phyloP scores from a whole-genome alignment of 1,140 invertebrate species.

The Drosophila yakuba region DNA sequence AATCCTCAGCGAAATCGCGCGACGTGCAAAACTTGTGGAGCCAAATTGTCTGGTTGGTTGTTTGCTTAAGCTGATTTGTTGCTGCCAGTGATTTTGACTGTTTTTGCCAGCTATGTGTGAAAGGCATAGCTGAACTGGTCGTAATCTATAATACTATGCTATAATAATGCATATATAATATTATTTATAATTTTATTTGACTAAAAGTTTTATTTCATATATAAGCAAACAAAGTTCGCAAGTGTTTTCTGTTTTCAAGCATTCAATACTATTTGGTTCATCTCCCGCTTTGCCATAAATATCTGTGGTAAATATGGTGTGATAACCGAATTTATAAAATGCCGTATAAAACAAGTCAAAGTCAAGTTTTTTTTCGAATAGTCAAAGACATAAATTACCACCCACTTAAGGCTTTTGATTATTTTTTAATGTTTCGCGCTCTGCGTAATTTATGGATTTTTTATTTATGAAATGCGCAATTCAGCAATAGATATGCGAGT shows the following conservation, averaged over 20 bases:
- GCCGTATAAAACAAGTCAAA: constrained; percentile 69
- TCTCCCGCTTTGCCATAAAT: constrained; percentile 31
- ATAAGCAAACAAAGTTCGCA: too few species aligned
- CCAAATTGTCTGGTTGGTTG: constrained; percentile 80
- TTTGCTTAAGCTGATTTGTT: constrained; percentile 76
- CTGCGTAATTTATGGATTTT: constrained; percentile 62
- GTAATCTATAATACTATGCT: constrained; percentile 9
- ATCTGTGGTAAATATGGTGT: constrained; percentile 39
- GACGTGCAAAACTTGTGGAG: constrained; percentile 71
- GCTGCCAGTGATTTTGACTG: constrained; percentile 35
- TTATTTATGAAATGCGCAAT: constrained; percentile 79
- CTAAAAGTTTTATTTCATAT: neutral
- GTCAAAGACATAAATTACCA: constrained; percentile 66
- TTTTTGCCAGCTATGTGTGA: constrained; percentile 47
- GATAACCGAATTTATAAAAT: constrained; percentile 34
- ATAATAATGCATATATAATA: too few species aligned
- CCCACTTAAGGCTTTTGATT: constrained; percentile 60
- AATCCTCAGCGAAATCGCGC: constrained; percentile 42
- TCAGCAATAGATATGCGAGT: constrained; percentile 47
- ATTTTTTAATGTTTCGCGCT: constrained; percentile 38
- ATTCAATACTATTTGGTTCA: neutral
- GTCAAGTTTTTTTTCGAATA: constrained; percentile 72
- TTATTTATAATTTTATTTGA: neutral
- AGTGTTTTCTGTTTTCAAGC: too few species aligned
- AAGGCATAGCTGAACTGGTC: constrained; percentile 45